A percentile compares a stretch with the other conserved stretches of the same genome.
These are phyloP conservation scores for Bombylius discolor DNA, from an alignment of 2,888 invertebrate genomes.

Conservation along the genomic window DNA sequence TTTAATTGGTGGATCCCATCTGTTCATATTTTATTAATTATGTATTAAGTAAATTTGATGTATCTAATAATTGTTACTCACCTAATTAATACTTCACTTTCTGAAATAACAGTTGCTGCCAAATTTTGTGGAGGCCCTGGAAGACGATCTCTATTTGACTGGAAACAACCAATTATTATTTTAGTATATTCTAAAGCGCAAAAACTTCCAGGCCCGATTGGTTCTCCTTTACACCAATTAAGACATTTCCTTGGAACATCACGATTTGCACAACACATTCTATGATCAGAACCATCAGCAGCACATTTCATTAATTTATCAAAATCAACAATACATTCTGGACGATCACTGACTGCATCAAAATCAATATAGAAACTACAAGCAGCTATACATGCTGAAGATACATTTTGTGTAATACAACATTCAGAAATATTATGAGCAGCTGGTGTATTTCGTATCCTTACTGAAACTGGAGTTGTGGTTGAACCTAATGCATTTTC, in stretches of 20 bases:
- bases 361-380: conserved; percentile 75
- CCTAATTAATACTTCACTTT: conserved; percentile 45
- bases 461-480: conserved; percentile 58
- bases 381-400: conserved; percentile 64
- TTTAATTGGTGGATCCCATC: conserved; percentile 69
- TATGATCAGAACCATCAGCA: conserved; percentile 68
- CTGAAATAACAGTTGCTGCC: conserved; percentile 42
- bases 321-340: conserved; percentile 70
- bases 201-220: conserved; percentile 46
- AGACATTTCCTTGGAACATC: conserved; percentile 69
- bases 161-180: conserved; percentile 67
- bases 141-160: conserved; percentile 60
- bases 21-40: conserved; percentile 18
- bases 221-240: conserved; percentile 72
- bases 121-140: conserved; percentile 69
- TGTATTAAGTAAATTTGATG: not conserved
- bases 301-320: conserved; percentile 79
- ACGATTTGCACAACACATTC: conserved; percentile 67
- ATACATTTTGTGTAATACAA: conserved; percentile 68
- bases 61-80: conserved; percentile 17
- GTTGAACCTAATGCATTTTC: conserved; percentile 69
- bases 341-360: conserved; percentile 65
- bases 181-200: conserved; percentile 63
- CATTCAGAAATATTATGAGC: conserved; percentile 66
- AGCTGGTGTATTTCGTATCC: conserved; percentile 49